Evolutionary conservation across 1,140 invertebrate genomes (phyloP).

Genomic region (Diorhabda elongata): DNA sequence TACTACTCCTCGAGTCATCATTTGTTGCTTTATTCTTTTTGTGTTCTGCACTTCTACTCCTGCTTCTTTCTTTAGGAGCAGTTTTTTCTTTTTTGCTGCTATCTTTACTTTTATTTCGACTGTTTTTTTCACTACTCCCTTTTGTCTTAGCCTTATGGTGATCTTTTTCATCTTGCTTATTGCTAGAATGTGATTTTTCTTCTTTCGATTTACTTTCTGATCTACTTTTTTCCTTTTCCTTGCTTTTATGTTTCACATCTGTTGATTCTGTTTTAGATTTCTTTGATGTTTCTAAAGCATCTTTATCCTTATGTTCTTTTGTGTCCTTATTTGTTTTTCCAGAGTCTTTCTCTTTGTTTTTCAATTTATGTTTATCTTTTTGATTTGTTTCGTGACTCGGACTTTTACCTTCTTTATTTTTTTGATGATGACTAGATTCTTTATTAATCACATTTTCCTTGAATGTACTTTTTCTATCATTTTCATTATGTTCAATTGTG

Average conservation of each 20-base stretch:
- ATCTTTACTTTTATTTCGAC: conserved; percentile 22
- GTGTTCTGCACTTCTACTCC: conserved; percentile 6
- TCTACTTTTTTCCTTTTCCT: conserved; percentile 19
- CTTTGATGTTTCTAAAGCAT: conserved; percentile 20
- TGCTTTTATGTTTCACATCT: conserved; percentile 27
- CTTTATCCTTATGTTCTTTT: not conserved
- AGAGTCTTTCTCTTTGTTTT: conserved; percentile 16
- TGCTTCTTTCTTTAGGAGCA: conserved; percentile 9
- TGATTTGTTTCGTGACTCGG: not conserved
- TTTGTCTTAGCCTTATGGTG: conserved; percentile 24
- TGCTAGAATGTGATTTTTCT: conserved; percentile 9
- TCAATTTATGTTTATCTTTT: conserved; percentile 18
- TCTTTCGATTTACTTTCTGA: conserved; percentile 32
- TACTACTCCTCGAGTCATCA: not conserved
- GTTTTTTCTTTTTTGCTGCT: conserved; percentile 16
- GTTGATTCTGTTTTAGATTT: conserved; percentile 12
- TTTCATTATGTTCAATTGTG: conserved; percentile 6
- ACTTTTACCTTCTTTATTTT: conserved; percentile 13
- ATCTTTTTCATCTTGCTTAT: not conserved
- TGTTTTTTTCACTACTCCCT: conserved; percentile 28
- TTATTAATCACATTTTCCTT: not conserved
- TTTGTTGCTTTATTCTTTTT: conserved; percentile 18
- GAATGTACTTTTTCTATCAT: conserved; percentile 17
- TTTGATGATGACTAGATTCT: conserved; percentile 1
- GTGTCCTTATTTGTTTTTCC: not conserved